Percentiles rank a stretch among this genome's conserved stretches.
phyloP scores from a whole-genome alignment of 2,797 vertebrate species.

The Molossus molossus region DNA sequence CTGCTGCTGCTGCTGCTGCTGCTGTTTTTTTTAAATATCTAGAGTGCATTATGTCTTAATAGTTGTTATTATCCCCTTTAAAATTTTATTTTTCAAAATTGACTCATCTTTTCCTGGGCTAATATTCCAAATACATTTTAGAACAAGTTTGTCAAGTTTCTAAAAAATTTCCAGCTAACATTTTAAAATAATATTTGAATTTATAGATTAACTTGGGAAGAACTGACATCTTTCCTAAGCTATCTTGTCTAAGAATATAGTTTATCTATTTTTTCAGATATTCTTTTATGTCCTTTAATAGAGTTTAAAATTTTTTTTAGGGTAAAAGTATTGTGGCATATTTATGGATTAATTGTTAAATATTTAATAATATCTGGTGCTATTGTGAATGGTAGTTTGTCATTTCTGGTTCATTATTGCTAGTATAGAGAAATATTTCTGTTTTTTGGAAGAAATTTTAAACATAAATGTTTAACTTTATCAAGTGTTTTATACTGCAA shows the following conservation, averaged over 20 bases:
- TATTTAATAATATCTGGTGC: slow-evolving; percentile 1
- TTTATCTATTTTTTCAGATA: neutral
- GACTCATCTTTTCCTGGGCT: neutral
- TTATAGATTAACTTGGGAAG: slow-evolving; percentile 22
- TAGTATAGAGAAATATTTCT: neutral
- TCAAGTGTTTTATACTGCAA: neutral
- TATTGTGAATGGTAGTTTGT: neutral
- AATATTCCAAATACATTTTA: slow-evolving; percentile 1
- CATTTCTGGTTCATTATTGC: slow-evolving; percentile 15
- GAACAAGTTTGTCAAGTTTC: slow-evolving; percentile 39
- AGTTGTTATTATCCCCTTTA: neutral
- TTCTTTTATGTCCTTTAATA: slow-evolving; percentile 20
- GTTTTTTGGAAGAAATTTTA: slow-evolving; percentile 32
- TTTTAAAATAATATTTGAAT: slow-evolving; percentile 41
- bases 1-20: neutral
- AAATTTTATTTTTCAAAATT: slow-evolving; percentile 14
- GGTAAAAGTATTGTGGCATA: neutral
- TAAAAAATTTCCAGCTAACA: neutral
- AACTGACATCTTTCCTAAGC: neutral
- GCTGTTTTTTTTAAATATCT: neutral
- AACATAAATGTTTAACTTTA: slow-evolving; percentile 37
- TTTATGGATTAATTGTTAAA: neutral
- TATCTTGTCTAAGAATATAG: slow-evolving; percentile 6
- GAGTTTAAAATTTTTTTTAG: neutral
- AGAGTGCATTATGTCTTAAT: neutral